Evolutionary conservation across 64 coral and sea anemone species (phyloP), one percentile per base, ranked within the genome.

Genomic region (Stylophora pistillata): DNA sequence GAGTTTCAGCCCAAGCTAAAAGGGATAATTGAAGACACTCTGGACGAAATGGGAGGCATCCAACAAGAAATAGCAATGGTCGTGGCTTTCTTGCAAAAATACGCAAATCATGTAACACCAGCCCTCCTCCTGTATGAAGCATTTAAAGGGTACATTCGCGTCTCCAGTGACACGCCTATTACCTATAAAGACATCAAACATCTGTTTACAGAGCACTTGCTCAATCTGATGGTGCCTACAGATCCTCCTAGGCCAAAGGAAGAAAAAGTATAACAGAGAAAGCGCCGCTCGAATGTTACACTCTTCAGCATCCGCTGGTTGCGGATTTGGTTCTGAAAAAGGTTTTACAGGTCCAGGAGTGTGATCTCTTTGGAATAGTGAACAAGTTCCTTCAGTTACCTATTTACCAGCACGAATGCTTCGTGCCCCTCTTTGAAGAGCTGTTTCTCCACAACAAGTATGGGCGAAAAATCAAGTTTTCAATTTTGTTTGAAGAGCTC

Each of bases 131-230:
- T 96, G 6, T 89, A 81, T 55, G 65, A 92, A 56, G 73, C 79
- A 12, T 92, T 96, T 41, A 89, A 96, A 10, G 57, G 31, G 15
- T 88, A 75, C 30, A 37, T 80, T 3, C 73, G 64, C 15, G 79
- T 65, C 5, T 37, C 65, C 3, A 73, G 28, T 13, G 13, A 56
- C 2, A 89, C 89, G 6, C 75, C 15, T 2, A 54, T 92, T 10
- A 96, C 90, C 17, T 96, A 96, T n/a, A 47, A 92, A 17, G 81
- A 93, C 18, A 96, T 96, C 75, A 96, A 89, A 15, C 74, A 76
- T 41, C 54, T 96, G 59, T 92, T 96, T 5, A 89, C 87, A 69
- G 94, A 89, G 54, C 94, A 92, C 62, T 81, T 96, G 4, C 73
- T 85, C 10, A 96, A 93, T 58, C 85, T 96, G 25, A 96, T 96